phyloP scores from a whole-genome alignment of 2,797 vertebrate species.

The Percopsis omiscomaycus region DNA sequence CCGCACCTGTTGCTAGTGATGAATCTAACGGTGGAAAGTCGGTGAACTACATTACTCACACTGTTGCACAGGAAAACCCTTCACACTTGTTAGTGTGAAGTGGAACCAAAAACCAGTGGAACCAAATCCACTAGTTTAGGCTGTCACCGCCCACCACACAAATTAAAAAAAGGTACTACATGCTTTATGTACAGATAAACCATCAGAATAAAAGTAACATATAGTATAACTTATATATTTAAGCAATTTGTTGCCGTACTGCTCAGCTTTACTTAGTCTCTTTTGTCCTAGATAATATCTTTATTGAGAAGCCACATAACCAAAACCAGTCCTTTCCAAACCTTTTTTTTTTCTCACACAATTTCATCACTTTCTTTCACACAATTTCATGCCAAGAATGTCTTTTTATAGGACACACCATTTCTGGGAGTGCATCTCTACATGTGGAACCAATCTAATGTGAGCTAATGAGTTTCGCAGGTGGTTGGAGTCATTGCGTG shows the following conservation, averaged over 20 bases:
- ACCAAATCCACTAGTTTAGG: too few species aligned
- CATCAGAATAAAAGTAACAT: conserved; percentile 2
- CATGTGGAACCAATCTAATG: conserved; percentile 74
- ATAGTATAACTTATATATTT: too few species aligned
- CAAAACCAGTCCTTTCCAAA: neutral
- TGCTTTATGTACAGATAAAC: conserved; percentile 16
- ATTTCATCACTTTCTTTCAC: conserved; percentile 49
- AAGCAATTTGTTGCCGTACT: too few species aligned
- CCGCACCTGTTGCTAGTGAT: too few species aligned
- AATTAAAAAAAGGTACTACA: conserved; percentile 4
- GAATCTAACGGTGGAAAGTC: too few species aligned
- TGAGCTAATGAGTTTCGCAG: conserved; percentile 73
- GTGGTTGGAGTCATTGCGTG: conserved; percentile 64
- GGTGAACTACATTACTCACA: too few species aligned
- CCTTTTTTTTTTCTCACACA: conserved; percentile 30
- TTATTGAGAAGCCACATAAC: conserved; percentile 18
- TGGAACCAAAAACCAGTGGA: too few species aligned
- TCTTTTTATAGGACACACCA: conserved; percentile 68
- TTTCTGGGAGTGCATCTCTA: conserved; percentile 68
- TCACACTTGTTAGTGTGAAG: too few species aligned
- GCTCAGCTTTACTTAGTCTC: too few species aligned
- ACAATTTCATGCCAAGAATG: conserved; percentile 65
- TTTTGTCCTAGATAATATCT: conserved; percentile 11
- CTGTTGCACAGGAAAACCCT: too few species aligned
- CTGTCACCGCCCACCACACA: too few species aligned